phyloP scores from a whole-genome alignment of 1,140 invertebrate genomes.

The Hylyphantes graminicola region DNA sequence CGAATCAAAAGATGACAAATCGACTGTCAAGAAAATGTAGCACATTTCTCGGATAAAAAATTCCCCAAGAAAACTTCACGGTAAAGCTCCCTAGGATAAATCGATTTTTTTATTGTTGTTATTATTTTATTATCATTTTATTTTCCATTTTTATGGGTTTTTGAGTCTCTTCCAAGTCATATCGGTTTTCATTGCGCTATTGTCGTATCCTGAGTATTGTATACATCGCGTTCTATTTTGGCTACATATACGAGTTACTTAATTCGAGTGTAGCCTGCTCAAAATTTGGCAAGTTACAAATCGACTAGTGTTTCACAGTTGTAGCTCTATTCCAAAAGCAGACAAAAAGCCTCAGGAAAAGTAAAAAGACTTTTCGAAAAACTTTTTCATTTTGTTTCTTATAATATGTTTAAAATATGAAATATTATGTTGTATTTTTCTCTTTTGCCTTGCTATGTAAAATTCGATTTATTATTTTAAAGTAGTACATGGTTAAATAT shows the following conservation, averaged over 20 bases:
- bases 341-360: conserved; percentile 1
- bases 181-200: conserved; percentile 1
- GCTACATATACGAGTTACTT: background rate
- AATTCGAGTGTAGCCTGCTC: background rate
- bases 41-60: conserved; percentile 21
- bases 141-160: conserved; percentile 6
- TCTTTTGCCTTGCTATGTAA: too few relatives aligned
- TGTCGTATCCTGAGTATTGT: background rate
- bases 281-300: background rate
- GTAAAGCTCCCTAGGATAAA: conserved; percentile 10
- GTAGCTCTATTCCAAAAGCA: background rate
- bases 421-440: too few relatives aligned
- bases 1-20: conserved; percentile 46
- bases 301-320: background rate
- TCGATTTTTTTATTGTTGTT: conserved; percentile 15
- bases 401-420: too few relatives aligned
- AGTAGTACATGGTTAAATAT: too few relatives aligned
- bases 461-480: too few relatives aligned
- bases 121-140: conserved; percentile 8
- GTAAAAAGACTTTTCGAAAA: background rate
- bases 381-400: too few relatives aligned
- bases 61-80: background rate
- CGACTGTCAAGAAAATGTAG: conserved; percentile 43
- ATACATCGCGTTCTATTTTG: background rate
- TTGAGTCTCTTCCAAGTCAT: background rate